A percentile compares a stretch with the other conserved stretches of the same genome.
Evolutionary conservation across 2,797 vertebrate genomes (phyloP).

Genomic region (Melanotaenia nigrans): DNA sequence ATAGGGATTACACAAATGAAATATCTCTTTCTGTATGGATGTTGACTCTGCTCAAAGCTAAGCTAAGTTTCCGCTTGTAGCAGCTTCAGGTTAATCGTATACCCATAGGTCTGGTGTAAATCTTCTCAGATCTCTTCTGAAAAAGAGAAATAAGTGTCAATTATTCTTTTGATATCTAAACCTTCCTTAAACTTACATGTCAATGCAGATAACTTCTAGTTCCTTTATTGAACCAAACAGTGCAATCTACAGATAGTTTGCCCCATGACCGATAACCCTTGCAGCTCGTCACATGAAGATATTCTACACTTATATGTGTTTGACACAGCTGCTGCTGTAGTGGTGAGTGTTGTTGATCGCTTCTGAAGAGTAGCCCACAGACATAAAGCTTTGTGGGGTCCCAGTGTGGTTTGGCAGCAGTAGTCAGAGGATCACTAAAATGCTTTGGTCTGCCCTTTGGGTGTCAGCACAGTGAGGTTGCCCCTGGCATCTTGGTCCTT

Average conservation of each 20-base stretch:
- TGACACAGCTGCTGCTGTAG: slow-evolving; percentile 19
- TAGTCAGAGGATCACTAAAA: slow-evolving; percentile 73
- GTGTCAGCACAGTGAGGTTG: slow-evolving; percentile 82
- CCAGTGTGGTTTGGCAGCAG: slow-evolving; percentile 29
- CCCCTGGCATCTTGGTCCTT: slow-evolving; percentile 87
- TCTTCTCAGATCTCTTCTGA: background rate
- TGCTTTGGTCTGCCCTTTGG: slow-evolving; percentile 66
- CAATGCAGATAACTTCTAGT: slow-evolving; percentile 9
- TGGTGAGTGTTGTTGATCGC: slow-evolving; percentile 13
- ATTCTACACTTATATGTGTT: slow-evolving; percentile 23
- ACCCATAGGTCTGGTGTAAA: background rate
- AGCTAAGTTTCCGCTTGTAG: background rate
- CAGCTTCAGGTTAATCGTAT: background rate
- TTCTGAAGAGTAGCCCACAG: slow-evolving; percentile 21
- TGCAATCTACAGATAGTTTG: slow-evolving; percentile 16
- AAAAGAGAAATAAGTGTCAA: background rate
- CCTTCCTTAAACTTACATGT: slow-evolving; percentile 19
- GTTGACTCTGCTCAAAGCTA: background rate
- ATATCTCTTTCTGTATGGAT: background rate
- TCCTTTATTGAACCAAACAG: slow-evolving; percentile 51
- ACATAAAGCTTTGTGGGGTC: slow-evolving; percentile 9
- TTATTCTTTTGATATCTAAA: slow-evolving; percentile 8
- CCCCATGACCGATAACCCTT: slow-evolving; percentile 20
- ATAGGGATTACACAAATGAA: background rate
- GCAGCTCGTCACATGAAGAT: slow-evolving; percentile 29